Percentiles rank a stretch among this genome's conserved stretches.
Conservation (phyloP, 1,140 invertebrate species). For the Diorhabda elongata region DNA sequence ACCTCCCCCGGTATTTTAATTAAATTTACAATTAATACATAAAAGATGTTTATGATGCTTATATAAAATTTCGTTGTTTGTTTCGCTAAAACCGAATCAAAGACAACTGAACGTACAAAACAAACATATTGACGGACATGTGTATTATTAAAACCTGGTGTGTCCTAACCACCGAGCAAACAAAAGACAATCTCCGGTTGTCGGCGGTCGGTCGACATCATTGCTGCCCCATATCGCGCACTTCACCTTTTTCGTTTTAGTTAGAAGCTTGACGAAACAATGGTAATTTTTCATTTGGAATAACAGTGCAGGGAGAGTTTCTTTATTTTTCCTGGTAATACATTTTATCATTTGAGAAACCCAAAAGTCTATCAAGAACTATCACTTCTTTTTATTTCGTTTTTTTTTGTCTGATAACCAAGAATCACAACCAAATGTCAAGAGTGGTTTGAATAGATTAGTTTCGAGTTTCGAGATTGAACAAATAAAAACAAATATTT, state of each 20-base stretch:
- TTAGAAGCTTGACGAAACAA: not conserved
- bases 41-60: not conserved
- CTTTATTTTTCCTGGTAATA: not conserved
- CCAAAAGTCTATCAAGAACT: too few relatives aligned
- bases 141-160: conserved; percentile 31
- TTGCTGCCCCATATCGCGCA: conserved; percentile 16
- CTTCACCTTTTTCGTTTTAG: conserved; percentile 9
- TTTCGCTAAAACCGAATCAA: conserved; percentile 11
- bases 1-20: not conserved
- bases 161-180: conserved; percentile 28
- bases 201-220: conserved; percentile 17
- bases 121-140: conserved; percentile 29
- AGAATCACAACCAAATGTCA: too few relatives aligned
- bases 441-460: too few relatives aligned
- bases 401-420: too few relatives aligned
- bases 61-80: conserved; percentile 4
- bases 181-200: conserved; percentile 36
- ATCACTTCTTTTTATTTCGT: too few relatives aligned
- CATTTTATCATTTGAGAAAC: too few relatives aligned
- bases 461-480: too few relatives aligned
- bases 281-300: not conserved
- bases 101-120: conserved; percentile 25
- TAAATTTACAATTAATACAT: not conserved
- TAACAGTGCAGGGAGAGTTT: not conserved
- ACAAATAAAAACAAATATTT: too few relatives aligned